Conservation (phyloP, 2,113 vertebrate species). For the Lophochroa leadbeateri region DNA sequence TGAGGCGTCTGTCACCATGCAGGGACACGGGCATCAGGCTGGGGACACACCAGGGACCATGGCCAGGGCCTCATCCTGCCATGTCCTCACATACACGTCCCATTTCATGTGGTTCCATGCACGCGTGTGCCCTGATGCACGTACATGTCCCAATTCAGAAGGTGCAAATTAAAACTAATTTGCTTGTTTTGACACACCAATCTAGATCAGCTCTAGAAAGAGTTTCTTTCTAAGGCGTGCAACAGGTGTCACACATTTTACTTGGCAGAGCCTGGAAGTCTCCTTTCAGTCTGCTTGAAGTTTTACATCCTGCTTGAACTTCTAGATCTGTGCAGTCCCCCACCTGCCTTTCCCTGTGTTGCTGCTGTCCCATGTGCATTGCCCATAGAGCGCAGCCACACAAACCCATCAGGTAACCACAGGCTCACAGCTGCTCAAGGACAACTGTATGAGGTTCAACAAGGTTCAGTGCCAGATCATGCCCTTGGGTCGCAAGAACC, state of each 20-base stretch:
- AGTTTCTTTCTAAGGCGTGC: not conserved
- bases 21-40: rapidly evolving
- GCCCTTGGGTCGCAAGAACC: not conserved
- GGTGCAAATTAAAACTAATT: not conserved
- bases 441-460: not conserved
- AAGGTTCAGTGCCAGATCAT: not conserved
- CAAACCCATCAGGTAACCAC: not conserved
- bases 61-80: not conserved
- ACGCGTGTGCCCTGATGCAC: too few relatives aligned
- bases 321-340: not conserved
- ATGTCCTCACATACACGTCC: not conserved
- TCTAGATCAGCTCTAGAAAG: not conserved
- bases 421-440: not conserved
- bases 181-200: not conserved
- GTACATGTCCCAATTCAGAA: too few relatives aligned
- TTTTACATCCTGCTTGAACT: not conserved
- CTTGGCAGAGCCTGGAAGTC: not conserved
- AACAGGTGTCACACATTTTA: not conserved
- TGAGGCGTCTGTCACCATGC: not conserved
- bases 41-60: not conserved
- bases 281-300: not conserved
- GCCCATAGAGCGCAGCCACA: not conserved
- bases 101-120: not conserved
- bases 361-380: too few relatives aligned
- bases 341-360: not conserved